Percentiles rank a stretch among this genome's conserved stretches.
phyloP scores from a whole-genome alignment of 53 echinoderm and acorn worm species.

The Apostichopus leukothele region DNA sequence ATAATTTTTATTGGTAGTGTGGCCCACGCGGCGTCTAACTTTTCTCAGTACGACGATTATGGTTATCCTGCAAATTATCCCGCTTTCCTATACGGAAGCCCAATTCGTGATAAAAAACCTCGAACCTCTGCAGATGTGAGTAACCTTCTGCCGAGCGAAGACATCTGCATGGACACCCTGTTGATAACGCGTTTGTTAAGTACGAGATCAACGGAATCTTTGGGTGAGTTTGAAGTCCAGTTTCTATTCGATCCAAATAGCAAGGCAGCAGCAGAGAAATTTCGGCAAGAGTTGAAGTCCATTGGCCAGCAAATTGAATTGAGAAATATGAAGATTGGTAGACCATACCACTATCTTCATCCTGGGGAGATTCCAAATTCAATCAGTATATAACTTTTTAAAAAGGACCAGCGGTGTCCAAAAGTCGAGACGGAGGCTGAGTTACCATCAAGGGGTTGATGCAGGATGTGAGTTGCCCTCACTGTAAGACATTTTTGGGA shows the following conservation, averaged over 20 bases:
- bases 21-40: conserved; percentile 72
- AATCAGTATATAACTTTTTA: conserved; percentile 65
- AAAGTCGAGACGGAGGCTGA: too few relatives aligned
- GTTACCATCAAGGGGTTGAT: too few relatives aligned
- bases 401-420: too few relatives aligned
- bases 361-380: conserved; percentile 81
- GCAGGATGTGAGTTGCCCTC: too few relatives aligned
- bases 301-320: conserved; percentile 61
- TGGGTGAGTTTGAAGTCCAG: conserved; percentile 64
- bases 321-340: conserved; percentile 50
- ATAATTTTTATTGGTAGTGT: conserved; percentile 81
- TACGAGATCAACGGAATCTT: conserved; percentile 51
- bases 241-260: conserved; percentile 62
- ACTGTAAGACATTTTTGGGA: too few relatives aligned
- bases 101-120: conserved; percentile 59
- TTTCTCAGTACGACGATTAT: conserved; percentile 84
- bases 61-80: conserved; percentile 84
- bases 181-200: conserved; percentile 52
- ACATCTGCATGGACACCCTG: conserved; percentile 48
- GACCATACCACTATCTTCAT: conserved; percentile 67
- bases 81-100: conserved; percentile 54
- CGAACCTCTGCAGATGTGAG: conserved; percentile 46
- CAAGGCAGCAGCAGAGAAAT: conserved; percentile 54
- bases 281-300: conserved; percentile 16
- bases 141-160: conserved; percentile 47